These are phyloP conservation scores for Cyphomyrmex costatus DNA, from an alignment of 1,140 invertebrate species.

Conservation along the genomic window DNA sequence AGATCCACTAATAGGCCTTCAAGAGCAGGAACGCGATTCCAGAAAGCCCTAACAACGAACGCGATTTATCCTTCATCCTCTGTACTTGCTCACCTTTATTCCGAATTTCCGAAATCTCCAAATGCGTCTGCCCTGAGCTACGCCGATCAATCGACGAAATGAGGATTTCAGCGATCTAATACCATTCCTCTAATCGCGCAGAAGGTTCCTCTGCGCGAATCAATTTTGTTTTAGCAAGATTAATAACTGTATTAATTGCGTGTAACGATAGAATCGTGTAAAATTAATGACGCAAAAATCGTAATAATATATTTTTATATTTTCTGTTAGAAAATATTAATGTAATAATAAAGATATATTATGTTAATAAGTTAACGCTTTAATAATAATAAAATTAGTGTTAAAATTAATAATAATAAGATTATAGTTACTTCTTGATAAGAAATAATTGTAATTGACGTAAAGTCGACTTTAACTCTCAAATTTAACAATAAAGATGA, in stretches of 20 bases:
- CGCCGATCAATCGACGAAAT: constrained; percentile 42
- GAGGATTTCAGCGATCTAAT: constrained; percentile 38
- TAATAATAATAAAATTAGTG: neutral
- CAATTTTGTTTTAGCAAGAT: neutral
- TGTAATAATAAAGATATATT: neutral
- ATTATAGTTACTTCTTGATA: neutral
- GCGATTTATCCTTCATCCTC: constrained; percentile 37
- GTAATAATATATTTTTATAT: neutral
- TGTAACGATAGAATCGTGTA: neutral
- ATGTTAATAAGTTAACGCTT: neutral
- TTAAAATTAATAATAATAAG: too few species aligned
- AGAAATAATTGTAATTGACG: neutral
- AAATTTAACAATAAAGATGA: neutral
- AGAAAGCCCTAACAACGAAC: constrained; percentile 49
- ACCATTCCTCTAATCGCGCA: constrained; percentile 17
- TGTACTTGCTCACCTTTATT: constrained; percentile 54
- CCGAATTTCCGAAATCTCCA: constrained; percentile 37
- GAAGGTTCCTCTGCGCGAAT: neutral
- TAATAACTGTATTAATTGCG: constrained; percentile 3
- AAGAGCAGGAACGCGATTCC: constrained; percentile 60
- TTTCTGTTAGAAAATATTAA: neutral
- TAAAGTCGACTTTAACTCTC: neutral
- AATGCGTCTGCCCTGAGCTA: constrained; percentile 17
- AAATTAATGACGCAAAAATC: neutral
- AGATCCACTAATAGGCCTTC: constrained; percentile 72